Base-by-base conservation (phyloP, 2,113 vertebrate genomes). In the Phyllopteryx taeniolatus region DNA sequence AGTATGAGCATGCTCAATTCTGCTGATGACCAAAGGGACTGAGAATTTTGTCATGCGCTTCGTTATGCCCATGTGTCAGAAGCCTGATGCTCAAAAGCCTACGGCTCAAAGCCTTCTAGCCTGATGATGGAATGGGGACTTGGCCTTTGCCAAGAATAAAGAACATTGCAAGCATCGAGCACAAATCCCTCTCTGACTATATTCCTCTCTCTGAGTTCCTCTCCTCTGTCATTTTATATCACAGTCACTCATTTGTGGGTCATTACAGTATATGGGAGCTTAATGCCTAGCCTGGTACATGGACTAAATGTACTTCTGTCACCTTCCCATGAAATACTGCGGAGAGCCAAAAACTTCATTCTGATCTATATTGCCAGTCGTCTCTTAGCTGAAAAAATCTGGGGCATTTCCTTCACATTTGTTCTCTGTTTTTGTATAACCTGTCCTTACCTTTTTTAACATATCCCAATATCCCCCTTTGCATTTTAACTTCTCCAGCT, bases 61-160 rank as follows among this genome's bases (percentile, higher is more conserved):
- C 89, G 82, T 89, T 80, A 67, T 60, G 74, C 74, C 85, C 82
- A 85, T 86, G 80, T 90, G 88, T 91, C 76, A 75, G 75, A 74
- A 82, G 85, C 79, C 68, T 56, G 78, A 77, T 84, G 82, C 79
- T 85, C 76, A 84, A 84, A 85, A 81, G 74, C 76, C 71, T 39
- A 7, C 39, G 75, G 68, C 77, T 88, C 79, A 85, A 90, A 88
- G 86, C 86, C n/a, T 56, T 73, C 53, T 66, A 12, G 77, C 72
- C 77, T 42, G 14, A 70, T 69, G 68, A 39, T 68, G 61, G 80
- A 73, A 57, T 42, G 62, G 47, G 33, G 79, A 75, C 73, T 86
- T 82, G 73, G 61, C 43, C 68, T 4, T 12, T n/a, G 80, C 86
- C 79, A 86, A 65, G 60, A 79, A 77, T 79, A 77, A 73, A 83